Evolutionary conservation across 1,140 invertebrate genomes (phyloP).

Genomic region (Atta cephalotes): DNA sequence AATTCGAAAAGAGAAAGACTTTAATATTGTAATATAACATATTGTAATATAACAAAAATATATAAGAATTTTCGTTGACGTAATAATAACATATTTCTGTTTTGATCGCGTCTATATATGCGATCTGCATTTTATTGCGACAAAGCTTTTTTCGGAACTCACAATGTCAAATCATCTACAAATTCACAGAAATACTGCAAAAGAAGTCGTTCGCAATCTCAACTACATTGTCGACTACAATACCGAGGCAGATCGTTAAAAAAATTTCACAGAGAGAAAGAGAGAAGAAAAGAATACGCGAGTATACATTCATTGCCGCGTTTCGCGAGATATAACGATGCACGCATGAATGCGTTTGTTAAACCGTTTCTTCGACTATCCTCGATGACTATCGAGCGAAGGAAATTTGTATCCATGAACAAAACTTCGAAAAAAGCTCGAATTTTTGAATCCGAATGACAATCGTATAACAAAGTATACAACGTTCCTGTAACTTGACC

Average conservation of each 20-base stretch:
- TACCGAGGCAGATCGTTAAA: slow-evolving; percentile 41
- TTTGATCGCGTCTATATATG: neutral
- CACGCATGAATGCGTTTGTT: slow-evolving; percentile 56
- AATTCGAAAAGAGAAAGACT: neutral
- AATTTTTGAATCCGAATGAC: neutral
- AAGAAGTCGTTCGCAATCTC: slow-evolving; percentile 59
- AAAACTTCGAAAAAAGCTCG: neutral
- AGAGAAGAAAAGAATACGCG: slow-evolving; percentile 37
- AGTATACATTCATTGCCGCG: slow-evolving; percentile 44
- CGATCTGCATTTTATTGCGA: slow-evolving; percentile 3
- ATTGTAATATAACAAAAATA: neutral
- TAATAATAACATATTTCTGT: neutral
- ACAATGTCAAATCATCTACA: slow-evolving; percentile 46
- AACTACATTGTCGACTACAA: slow-evolving; percentile 38
- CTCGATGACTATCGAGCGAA: slow-evolving; percentile 36
- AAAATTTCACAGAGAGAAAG: slow-evolving; percentile 40
- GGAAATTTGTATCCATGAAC: neutral
- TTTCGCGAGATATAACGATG: slow-evolving; percentile 41
- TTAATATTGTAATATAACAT: slow-evolving; percentile 11
- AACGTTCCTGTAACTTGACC: no score
- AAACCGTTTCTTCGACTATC: slow-evolving; percentile 40
- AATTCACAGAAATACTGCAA: slow-evolving; percentile 30
- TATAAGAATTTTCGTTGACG: neutral
- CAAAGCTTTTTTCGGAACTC: neutral
- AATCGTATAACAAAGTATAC: neutral